These are phyloP conservation scores for Amblyjoppa fuscipennis DNA, from an alignment of 2,888 invertebrate species.

Conservation along the genomic window DNA sequence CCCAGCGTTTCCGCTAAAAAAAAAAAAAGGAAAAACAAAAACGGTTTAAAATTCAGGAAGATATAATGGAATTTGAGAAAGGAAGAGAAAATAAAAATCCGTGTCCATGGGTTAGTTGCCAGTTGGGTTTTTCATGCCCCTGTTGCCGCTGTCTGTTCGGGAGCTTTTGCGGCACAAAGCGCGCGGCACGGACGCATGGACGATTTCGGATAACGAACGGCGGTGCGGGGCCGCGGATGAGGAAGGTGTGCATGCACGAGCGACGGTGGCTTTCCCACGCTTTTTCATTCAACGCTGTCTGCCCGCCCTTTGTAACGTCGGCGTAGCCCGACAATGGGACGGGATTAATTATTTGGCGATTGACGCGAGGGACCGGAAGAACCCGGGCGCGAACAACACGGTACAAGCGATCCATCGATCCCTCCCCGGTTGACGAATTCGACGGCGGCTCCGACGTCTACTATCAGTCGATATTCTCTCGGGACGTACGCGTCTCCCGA, in stretches of 20 bases:
- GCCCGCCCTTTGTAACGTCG: constrained; percentile 49
- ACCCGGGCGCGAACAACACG: constrained; percentile 30
- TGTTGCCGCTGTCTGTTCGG: constrained; percentile 22
- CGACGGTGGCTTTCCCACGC: constrained; percentile 38
- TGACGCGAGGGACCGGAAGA: constrained; percentile 39
- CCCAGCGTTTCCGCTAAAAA: background rate
- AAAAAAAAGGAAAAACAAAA: constrained; percentile 20
- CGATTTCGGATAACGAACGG: constrained; percentile 52
- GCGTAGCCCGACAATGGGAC: constrained; percentile 41
- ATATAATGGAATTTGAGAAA: constrained; percentile 34
- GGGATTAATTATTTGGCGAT: constrained; percentile 63
- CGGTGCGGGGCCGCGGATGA: background rate
- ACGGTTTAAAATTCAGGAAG: constrained; percentile 19
- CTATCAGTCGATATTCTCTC: constrained; percentile 3
- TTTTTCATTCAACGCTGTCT: constrained; percentile 54
- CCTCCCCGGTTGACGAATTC: background rate
- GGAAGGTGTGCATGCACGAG: background rate
- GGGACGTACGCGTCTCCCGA: background rate
- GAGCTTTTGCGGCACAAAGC: constrained; percentile 34
- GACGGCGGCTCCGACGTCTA: constrained; percentile 3
- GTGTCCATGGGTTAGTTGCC: constrained; percentile 22
- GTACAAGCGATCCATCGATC: constrained; percentile 41
- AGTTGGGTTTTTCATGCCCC: constrained; percentile 5
- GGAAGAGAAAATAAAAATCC: constrained; percentile 18
- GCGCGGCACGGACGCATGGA: constrained; percentile 34